Conservation (phyloP, 2,888 invertebrate genomes). For the Parapristionchus giblindavisi region DNA sequence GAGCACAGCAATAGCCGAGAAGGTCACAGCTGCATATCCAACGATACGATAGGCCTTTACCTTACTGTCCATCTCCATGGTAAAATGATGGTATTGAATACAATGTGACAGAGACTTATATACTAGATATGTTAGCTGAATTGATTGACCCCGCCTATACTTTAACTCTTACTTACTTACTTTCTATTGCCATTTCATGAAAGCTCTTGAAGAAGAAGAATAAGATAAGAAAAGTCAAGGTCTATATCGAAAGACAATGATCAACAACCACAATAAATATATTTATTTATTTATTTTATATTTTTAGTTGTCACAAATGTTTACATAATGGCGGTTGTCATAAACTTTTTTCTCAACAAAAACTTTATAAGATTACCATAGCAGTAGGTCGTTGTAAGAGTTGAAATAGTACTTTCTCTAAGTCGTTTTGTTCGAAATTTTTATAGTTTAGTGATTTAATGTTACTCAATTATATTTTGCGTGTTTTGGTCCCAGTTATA, state of each 20-base stretch:
- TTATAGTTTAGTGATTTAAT: too few relatives aligned
- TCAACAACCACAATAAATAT: too few relatives aligned
- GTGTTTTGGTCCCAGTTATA: too few relatives aligned
- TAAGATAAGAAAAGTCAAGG: not conserved
- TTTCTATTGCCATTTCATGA: not conserved
- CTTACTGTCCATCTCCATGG: slow-evolving; percentile 25
- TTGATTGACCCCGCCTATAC: not conserved
- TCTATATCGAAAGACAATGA: not conserved
- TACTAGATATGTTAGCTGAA: not conserved
- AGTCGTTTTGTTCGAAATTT: too few relatives aligned
- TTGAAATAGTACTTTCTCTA: too few relatives aligned
- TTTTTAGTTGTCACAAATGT: too few relatives aligned
- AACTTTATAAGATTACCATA: too few relatives aligned
- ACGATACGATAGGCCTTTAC: slow-evolving; percentile 36
- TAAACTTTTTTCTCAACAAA: too few relatives aligned
- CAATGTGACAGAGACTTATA: not conserved
- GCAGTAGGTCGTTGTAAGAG: too few relatives aligned
- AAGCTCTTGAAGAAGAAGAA: not conserved
- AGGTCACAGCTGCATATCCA: slow-evolving; percentile 35
- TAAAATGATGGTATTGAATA: not conserved
- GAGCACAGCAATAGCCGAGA: slow-evolving; percentile 35
- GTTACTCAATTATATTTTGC: too few relatives aligned
- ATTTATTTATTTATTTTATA: too few relatives aligned
- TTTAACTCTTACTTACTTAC: not conserved
- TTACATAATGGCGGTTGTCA: too few relatives aligned